Evolutionary conservation across 2,797 vertebrate genomes (phyloP), one percentile per base, ranked within the genome.

Genomic region (Pristis pectinata): DNA sequence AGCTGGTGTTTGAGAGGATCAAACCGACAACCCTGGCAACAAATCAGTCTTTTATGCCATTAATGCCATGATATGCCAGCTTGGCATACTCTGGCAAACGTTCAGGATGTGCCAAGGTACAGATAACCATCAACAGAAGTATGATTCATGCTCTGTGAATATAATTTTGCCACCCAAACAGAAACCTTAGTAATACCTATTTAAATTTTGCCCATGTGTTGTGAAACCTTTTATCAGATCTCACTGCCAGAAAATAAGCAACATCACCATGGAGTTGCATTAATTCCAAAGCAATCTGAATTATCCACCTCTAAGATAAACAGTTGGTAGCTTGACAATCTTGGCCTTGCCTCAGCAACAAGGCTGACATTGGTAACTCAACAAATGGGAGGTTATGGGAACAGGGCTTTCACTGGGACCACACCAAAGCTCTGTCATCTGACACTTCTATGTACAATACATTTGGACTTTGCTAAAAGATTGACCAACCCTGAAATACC

Each of bases 391-490:
- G 17, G 19, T 91, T 91, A 61, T 91, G 87, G 87, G 87, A n/a
- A 64, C 15, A 64, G 61, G 2, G 22, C 17, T 41, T 67, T 41
- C 59, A 41, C 59, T 67, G 22, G 19, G 41, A 27, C n/a, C 61
- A 24, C 44, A 53, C 59, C n/a, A 67, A 41, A 67, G 19, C 59
- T 22, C 61, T 76, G 77, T 79, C n/a, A 79, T 22, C 37, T 41
- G 77, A 79, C 79, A 79, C 15, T 79, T 79, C 41, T 41, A 41
- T 41, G 15, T n/a, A 79, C 77, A 91, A 24, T 19, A 8, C 15
- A 77, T 24, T 41, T 67, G 64, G 34, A 91, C n/a, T 91, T 91
- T 91, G n/a, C 59, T 87, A 34, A 87, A 87, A 34, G 83, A n/a
- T 56, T 30, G 24, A 49, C 83, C 30, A 87, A 59, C 30, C 83